Base-by-base conservation (phyloP, 1,140 invertebrate species). In the Drosophila ercepeae region DNA sequence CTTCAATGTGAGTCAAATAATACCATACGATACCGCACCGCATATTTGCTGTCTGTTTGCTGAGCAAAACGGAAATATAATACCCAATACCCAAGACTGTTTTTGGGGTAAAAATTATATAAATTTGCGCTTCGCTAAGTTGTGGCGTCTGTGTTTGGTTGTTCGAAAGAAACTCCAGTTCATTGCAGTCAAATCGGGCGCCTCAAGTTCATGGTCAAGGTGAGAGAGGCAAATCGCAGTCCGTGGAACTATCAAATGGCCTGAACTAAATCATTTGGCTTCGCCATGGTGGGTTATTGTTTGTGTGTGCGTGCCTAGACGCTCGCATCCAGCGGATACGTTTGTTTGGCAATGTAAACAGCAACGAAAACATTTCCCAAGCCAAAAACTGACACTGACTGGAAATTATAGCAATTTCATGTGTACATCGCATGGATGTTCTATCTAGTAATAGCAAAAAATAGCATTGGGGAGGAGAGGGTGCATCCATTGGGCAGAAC, bases 361-460 rank as follows among this genome's bases (percentile, higher is more conserved):
- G 34, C 68, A 58, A 54, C 55, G 58, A 79, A 69, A 73, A 39
- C 54, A 75, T 75, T 78, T 77, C 51, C 63, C 63, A 71, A 53
- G 63, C 48, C 60, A 39, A 57, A 53, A 75, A 69, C 78, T 78
- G 78, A 75, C 78, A 75, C 64, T 58, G 64, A 71, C 70, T 69
- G 59, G 55, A 83, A 83, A 75, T 83, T 76, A 73, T 69, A 76
- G 77, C 78, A 82, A 81, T 81, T 81, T 72, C 64, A 46, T 49
- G 50, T 53, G 19, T 57, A 71, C 41, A 44, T 54, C 50, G 44
- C 14, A 59, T 64, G 44, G 32, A 46, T 50, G 67, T 65, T 44
- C 59, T 36, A 50, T 42, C 36, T 39, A 16, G 27, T 39, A 32
- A 19, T 21, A 16, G 34, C 19, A 46, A 41, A 14, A 11, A 11